Evolutionary conservation across 2,888 invertebrate genomes (phyloP).

Genomic region (Doris montereyensis): DNA sequence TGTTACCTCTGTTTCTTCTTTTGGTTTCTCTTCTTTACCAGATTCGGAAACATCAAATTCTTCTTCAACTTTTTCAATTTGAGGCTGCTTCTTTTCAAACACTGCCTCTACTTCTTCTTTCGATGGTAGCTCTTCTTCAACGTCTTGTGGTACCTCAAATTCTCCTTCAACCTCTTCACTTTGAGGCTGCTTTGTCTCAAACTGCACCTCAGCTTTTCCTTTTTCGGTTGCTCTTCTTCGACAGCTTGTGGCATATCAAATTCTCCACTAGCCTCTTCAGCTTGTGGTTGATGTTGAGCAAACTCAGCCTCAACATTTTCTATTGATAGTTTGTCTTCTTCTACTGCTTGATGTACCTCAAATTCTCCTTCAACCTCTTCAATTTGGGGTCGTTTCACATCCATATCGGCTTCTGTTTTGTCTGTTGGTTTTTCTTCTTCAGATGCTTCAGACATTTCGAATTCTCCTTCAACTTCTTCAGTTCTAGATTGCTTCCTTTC

Average conservation of each 20-base stretch:
- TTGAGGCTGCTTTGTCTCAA: background rate
- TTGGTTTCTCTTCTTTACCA: slow-evolving; percentile 16
- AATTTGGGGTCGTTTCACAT: slow-evolving; percentile 7
- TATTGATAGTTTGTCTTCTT: slow-evolving; percentile 40
- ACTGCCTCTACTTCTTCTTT: slow-evolving; percentile 45
- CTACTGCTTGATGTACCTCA: slow-evolving; percentile 33
- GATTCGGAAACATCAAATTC: slow-evolving; percentile 15
- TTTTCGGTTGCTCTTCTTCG: too few relatives aligned
- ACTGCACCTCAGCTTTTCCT: background rate
- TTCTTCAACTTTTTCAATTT: slow-evolving; percentile 17
- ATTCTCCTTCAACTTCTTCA: slow-evolving; percentile 33
- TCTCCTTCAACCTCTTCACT: slow-evolving; percentile 34
- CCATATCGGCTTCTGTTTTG: slow-evolving; percentile 39
- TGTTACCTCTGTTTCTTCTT: too few relatives aligned
- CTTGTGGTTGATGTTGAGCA: slow-evolving; percentile 31
- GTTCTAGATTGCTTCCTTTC: background rate
- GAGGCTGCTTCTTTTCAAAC: slow-evolving; percentile 31
- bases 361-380: slow-evolving; percentile 24
- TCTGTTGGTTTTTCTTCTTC: slow-evolving; percentile 37
- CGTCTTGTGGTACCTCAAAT: slow-evolving; percentile 27
- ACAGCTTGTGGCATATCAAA: slow-evolving; percentile 5
- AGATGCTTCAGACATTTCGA: slow-evolving; percentile 32
- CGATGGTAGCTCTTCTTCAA: slow-evolving; percentile 39
- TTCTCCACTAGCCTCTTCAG: slow-evolving; percentile 4
- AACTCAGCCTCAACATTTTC: slow-evolving; percentile 46